These are phyloP conservation scores for Hemithea aestivaria DNA, from an alignment of 2,888 invertebrate species.

Conservation along the genomic window DNA sequence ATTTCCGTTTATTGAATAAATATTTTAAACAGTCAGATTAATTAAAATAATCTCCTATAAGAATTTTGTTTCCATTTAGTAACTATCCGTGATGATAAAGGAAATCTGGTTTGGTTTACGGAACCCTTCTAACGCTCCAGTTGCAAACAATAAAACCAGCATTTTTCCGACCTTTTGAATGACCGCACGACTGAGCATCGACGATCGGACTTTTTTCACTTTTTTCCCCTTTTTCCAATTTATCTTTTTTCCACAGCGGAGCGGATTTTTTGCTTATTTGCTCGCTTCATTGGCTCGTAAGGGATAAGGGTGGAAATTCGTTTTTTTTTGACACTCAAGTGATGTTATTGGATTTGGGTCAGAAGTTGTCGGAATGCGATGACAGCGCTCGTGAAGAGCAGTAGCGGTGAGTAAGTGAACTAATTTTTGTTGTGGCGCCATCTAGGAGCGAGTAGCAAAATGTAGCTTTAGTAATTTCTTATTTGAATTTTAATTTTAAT, in stretches of 20 bases:
- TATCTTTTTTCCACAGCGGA: constrained; percentile 70
- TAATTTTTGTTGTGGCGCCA: constrained; percentile 33
- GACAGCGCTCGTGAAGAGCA: constrained; percentile 13
- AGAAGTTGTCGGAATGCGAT: constrained; percentile 32
- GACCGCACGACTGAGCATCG: constrained; percentile 62
- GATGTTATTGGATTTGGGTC: constrained; percentile 59
- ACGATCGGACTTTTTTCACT: constrained; percentile 51
- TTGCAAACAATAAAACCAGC: constrained; percentile 28
- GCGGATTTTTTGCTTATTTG: constrained; percentile 77
- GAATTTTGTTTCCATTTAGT: no score
- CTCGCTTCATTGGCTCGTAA: constrained; percentile 77
- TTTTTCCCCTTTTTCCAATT: constrained; percentile 50
- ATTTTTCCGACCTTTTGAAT: constrained; percentile 67
- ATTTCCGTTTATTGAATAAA: no score
- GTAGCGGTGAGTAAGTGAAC: constrained; percentile 32
- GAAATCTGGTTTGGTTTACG: constrained; percentile 23
- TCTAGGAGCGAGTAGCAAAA: constrained; percentile 29
- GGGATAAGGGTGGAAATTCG: constrained; percentile 65
- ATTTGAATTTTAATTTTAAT: constrained; percentile 11
- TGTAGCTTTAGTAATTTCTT: constrained; percentile 10
- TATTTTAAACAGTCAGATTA: no score
- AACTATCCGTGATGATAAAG: no score
- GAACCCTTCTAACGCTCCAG: constrained; percentile 36
- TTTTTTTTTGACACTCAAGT: constrained; percentile 41
- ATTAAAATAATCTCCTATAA: no score